Evolutionary conservation across 2,113 vertebrate genomes (phyloP).

Genomic region (Beaufortia kweichowensis): DNA sequence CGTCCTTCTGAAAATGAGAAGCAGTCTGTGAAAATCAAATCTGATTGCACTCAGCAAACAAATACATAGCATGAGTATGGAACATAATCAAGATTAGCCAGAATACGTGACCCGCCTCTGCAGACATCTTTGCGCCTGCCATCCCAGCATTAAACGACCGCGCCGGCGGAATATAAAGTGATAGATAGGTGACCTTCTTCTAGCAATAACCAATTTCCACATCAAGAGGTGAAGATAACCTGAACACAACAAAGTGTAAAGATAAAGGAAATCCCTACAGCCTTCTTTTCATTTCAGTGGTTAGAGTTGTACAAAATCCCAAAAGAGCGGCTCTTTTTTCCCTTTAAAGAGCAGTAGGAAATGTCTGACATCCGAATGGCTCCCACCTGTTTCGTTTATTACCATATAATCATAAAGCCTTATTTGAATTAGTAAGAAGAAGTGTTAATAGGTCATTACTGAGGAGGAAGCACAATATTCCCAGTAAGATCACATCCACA

Average conservation of each 20-base stretch:
- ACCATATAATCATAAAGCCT: background rate
- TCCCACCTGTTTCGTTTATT: slow-evolving; percentile 4
- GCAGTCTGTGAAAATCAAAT: slow-evolving; percentile 63
- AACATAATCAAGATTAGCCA: slow-evolving; percentile 59
- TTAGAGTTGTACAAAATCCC: background rate
- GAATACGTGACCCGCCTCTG: slow-evolving; percentile 39
- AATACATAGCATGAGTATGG: slow-evolving; percentile 45
- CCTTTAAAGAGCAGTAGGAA: background rate
- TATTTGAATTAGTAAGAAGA: slow-evolving; percentile 18
- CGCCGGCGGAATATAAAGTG: slow-evolving; percentile 54
- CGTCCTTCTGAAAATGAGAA: slow-evolving; percentile 58
- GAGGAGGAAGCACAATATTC: background rate
- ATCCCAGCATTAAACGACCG: slow-evolving; percentile 49
- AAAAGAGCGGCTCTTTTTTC: slow-evolving; percentile 1
- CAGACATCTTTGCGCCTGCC: slow-evolving; percentile 44
- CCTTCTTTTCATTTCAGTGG: background rate
- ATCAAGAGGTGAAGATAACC: slow-evolving; percentile 52
- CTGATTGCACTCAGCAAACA: slow-evolving; percentile 64
- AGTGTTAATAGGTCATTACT: slow-evolving; percentile 36
- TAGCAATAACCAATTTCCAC: slow-evolving; percentile 51
- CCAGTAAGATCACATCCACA: slow-evolving; percentile 21
- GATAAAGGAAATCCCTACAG: slow-evolving; percentile 21
- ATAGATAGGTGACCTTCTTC: slow-evolving; percentile 42
- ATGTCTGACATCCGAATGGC: slow-evolving; percentile 18
- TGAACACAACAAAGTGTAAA: slow-evolving; percentile 54